These are phyloP conservation scores for Heliconius cydno DNA, from an alignment of 2,888 invertebrate genomes.

Conservation along the genomic window DNA sequence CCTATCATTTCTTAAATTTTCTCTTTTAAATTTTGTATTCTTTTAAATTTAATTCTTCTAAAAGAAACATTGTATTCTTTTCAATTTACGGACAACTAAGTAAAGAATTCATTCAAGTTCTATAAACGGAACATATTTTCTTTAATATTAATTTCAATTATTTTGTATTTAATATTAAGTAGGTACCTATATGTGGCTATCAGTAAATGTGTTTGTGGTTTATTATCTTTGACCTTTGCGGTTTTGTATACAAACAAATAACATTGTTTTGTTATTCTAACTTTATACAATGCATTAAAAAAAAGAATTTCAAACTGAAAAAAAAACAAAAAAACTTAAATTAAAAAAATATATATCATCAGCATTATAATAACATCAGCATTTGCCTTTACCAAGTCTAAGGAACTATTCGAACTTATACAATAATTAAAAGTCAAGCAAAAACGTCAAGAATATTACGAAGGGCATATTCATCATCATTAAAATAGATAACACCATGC, in stretches of 20 bases:
- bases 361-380: no score
- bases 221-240: background rate
- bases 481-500: constrained; percentile 1
- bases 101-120: background rate
- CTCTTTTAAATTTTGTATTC: background rate
- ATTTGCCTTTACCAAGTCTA: background rate
- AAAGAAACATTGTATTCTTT: background rate
- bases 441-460: background rate
- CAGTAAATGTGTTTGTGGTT: background rate
- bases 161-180: background rate
- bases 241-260: background rate
- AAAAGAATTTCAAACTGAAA: background rate
- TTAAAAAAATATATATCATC: no score
- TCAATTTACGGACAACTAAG: background rate
- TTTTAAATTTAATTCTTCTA: background rate
- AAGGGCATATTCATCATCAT: background rate
- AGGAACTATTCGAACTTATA: background rate
- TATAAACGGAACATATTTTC: background rate
- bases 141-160: background rate
- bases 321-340: no score
- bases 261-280: background rate
- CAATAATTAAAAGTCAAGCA: background rate
- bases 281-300: background rate
- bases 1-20: background rate
- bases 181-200: background rate